These are phyloP conservation scores for Stegastes partitus DNA, from an alignment of 2,113 vertebrate species.

Conservation along the genomic window DNA sequence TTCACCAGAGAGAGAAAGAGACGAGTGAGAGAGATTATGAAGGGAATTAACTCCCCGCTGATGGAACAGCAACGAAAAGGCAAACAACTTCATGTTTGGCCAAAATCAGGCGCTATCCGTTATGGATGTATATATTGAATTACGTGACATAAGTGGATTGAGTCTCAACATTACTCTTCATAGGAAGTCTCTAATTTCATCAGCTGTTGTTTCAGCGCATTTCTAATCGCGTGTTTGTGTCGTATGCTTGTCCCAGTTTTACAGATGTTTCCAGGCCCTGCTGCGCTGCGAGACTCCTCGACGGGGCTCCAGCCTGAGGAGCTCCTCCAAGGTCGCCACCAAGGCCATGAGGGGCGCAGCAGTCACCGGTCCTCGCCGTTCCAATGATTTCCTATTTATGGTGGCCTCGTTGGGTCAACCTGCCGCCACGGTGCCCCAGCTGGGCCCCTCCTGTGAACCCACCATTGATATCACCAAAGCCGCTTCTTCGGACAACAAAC, in stretches of 20 bases:
- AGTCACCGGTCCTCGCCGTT: conserved; percentile 28
- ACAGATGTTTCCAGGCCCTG: conserved; percentile 86
- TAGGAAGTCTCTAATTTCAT: neutral
- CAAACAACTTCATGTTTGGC: too few relatives aligned
- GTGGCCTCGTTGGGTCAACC: conserved; percentile 75
- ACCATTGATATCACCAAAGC: conserved; percentile 40
- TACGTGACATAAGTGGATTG: too few relatives aligned
- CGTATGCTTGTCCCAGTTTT: conserved; percentile 81
- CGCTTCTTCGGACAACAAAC: conserved; percentile 61
- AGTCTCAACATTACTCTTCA: too few relatives aligned
- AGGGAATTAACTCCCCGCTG: neutral
- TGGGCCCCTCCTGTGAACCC: conserved; percentile 34
- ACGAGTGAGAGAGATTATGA: neutral
- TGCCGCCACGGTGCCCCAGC: conserved; percentile 47
- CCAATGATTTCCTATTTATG: conserved; percentile 67
- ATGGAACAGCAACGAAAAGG: neutral
- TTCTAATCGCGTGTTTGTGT: conserved; percentile 40
- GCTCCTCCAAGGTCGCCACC: conserved; percentile 76
- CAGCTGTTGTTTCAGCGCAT: neutral
- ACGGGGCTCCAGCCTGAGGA: conserved; percentile 71
- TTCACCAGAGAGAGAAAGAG: rapidly evolving
- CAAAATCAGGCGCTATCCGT: too few relatives aligned
- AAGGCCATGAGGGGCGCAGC: conserved; percentile 43
- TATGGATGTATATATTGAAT: too few relatives aligned
- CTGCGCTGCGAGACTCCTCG: conserved; percentile 75